Evolutionary conservation across 92 coral and sea anemone species (phyloP).

Genomic region (Epizoanthus illoricatus): DNA sequence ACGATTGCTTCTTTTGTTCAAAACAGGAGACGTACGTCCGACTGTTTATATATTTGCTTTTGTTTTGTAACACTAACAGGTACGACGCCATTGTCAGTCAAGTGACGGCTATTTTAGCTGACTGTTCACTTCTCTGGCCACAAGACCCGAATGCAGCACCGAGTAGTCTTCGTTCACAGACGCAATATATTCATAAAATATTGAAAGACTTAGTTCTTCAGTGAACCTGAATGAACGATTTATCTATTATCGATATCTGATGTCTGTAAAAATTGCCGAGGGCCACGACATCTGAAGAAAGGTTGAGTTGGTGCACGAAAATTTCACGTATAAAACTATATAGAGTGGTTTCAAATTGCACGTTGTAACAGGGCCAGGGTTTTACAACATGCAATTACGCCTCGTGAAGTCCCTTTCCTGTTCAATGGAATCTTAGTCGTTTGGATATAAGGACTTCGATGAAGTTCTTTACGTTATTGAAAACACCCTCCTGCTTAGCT

Average conservation of each 20-base stretch:
- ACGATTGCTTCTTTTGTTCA: background rate
- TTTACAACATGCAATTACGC: slow-evolving; percentile 8
- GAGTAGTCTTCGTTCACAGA: background rate
- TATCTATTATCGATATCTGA: slow-evolving; percentile 19
- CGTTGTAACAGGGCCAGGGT: slow-evolving; percentile 7
- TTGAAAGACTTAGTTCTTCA: background rate
- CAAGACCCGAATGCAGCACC: background rate
- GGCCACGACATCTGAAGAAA: slow-evolving; percentile 3
- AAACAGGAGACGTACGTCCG: slow-evolving; percentile 14
- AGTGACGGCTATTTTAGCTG: background rate
- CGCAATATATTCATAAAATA: slow-evolving; percentile 4
- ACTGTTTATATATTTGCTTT: slow-evolving; percentile 11
- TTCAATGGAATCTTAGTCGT: background rate
- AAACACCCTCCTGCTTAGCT: background rate
- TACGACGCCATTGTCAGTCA: background rate
- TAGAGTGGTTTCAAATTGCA: slow-evolving; percentile 20
- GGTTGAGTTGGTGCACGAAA: slow-evolving; percentile 27
- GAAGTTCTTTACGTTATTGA: background rate
- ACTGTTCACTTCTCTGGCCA: slow-evolving; percentile 8
- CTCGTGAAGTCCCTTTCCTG: slow-evolving; percentile 20
- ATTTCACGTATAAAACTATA: background rate
- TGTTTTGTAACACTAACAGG: background rate
- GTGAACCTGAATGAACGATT: slow-evolving; percentile 3
- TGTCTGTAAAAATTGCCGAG: slow-evolving; percentile 25
- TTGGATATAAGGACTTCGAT: background rate